Base-by-base conservation (phyloP, 2,888 invertebrate species). In the Merodon equestris region DNA sequence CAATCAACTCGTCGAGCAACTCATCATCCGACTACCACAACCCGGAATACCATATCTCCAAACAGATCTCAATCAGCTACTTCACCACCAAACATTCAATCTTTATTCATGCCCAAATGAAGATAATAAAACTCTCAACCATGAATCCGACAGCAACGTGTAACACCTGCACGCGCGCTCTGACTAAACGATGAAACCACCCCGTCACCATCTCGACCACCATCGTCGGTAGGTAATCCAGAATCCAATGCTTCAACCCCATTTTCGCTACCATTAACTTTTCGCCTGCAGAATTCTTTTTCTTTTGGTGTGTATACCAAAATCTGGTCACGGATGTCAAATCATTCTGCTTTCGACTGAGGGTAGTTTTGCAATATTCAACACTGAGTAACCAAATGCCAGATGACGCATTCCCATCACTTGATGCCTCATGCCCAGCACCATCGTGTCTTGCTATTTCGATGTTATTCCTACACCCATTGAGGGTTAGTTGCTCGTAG, bases 261-360 rank as follows among this genome's bases (percentile, higher is more conserved):
- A 15, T 42, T 64, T 44, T 12, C 45, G 48, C 13, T 56, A 19
- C 34, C 56, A 50, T 79, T 74, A 79, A 74, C 79, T 79, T 79
- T 38, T 60, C 64, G 74, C 74, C 68, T 64, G 74, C 40, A 64
- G 60, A 51, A 72, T 58, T 75, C 58, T 53, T 36, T 53, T 17
- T 36, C 14, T 60, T 14, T 71, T 79, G 79, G 79, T 79, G 74
- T 79, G 53, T 74, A 68, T 64, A 79, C 79, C 74, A 79, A 79
- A 79, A 79, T 79, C 74, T 79, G 79, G 79, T 79, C 68, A 79
- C 64, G 79, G 79, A 79, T 68, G 79, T 79, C 79, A 79, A 74
- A 74, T 45, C 58, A 14, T 15, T 50, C 34, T 42, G 47, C 40
- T 53, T 44, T 76, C 58, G 51, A 47, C 40, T 40, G 27, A 60